Evolutionary conservation across 2,113 vertebrate genomes (phyloP).

Genomic region (Megaceryle torquata): DNA sequence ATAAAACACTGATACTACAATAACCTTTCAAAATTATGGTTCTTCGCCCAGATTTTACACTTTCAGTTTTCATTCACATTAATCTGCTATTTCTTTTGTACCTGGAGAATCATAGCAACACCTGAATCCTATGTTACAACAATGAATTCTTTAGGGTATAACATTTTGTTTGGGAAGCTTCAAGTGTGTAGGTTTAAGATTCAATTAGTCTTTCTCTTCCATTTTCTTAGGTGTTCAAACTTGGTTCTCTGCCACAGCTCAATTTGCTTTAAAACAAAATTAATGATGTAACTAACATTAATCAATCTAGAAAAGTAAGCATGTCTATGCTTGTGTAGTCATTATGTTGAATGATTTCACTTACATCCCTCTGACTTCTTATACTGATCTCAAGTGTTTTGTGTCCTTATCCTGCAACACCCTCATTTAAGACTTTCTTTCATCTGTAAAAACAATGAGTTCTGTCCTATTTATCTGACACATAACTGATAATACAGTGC

Average conservation of each 20-base stretch:
- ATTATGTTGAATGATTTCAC: neutral
- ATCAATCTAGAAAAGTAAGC: neutral
- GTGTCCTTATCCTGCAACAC: neutral
- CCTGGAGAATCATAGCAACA: neutral
- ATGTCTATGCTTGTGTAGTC: neutral
- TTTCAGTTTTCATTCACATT: neutral
- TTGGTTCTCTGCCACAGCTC: neutral
- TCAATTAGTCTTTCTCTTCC: neutral
- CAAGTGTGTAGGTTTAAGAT: neutral
- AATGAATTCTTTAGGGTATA: neutral
- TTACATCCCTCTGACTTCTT: neutral
- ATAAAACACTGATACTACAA: neutral
- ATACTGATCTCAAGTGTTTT: neutral
- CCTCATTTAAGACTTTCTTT: neutral
- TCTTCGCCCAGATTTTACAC: neutral
- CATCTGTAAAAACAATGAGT: neutral
- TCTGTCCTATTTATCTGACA: neutral
- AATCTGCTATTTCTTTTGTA: neutral
- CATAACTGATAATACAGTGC: neutral
- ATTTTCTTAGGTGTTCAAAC: neutral
- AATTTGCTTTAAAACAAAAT: neutral
- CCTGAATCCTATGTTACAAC: neutral
- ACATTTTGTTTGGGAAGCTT: neutral
- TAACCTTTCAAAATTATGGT: neutral
- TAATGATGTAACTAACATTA: neutral